Evolutionary conservation across 2,797 vertebrate genomes (phyloP).

Genomic region (Periophthalmus magnuspinnatus): DNA sequence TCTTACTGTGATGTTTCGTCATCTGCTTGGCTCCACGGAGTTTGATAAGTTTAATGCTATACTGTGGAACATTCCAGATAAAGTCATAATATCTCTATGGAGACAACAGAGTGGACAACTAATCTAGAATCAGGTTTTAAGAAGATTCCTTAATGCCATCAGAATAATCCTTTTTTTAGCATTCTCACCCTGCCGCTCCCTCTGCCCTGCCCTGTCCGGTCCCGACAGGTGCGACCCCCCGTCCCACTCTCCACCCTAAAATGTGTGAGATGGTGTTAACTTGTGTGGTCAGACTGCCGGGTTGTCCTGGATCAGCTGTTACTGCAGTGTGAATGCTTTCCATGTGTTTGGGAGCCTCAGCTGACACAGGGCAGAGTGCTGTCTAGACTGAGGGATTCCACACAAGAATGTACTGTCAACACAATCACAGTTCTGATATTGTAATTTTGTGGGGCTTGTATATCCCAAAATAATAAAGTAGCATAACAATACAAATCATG

Average conservation of each 20-base stretch:
- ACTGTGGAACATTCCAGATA: background rate
- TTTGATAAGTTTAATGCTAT: background rate
- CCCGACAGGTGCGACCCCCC: conserved; percentile 55
- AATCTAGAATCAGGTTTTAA: background rate
- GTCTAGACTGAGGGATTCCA: conserved; percentile 55
- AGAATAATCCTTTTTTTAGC: background rate
- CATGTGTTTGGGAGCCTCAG: conserved; percentile 48
- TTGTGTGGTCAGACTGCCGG: conserved; percentile 32
- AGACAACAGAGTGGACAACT: background rate
- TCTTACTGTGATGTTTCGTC: no score
- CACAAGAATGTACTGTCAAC: conserved; percentile 32
- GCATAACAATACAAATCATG: no score
- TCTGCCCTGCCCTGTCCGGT: conserved; percentile 13
- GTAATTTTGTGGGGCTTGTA: background rate
- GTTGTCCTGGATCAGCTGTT: conserved; percentile 55
- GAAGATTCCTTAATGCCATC: background rate
- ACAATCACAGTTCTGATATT: background rate
- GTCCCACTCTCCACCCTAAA: conserved; percentile 1
- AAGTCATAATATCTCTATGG: background rate
- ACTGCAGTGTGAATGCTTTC: conserved; percentile 29
- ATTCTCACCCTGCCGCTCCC: conserved; percentile 26
- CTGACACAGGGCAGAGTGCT: conserved; percentile 39
- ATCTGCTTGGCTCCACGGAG: no score
- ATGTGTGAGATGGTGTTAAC: conserved; percentile 30
- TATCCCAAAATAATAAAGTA: no score